Evolutionary conservation across 2,113 vertebrate species (phyloP).

Genomic region (Apistogramma diplotaenia): DNA sequence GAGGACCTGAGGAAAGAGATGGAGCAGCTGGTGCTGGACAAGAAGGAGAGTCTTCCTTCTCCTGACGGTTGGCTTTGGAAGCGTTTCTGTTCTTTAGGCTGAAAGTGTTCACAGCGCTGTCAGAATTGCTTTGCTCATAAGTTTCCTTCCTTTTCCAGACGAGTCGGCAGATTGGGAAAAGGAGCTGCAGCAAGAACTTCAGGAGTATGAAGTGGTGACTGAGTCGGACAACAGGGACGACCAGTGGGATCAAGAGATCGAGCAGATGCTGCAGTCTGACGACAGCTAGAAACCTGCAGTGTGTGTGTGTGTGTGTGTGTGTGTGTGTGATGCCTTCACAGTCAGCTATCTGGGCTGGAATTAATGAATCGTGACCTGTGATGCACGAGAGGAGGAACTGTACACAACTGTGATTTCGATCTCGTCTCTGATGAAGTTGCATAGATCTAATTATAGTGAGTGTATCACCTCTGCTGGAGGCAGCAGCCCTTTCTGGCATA

Average conservation of each 20-base stretch:
- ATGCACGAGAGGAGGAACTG: not conserved
- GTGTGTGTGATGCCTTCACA: not conserved
- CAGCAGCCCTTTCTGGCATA: not conserved
- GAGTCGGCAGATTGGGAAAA: slow-evolving; percentile 92
- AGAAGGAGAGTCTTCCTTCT: slow-evolving; percentile 77
- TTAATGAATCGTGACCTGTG: not conserved
- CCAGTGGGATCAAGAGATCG: slow-evolving; percentile 95
- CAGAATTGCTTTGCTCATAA: not conserved
- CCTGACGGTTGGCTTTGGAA: slow-evolving; percentile 79
- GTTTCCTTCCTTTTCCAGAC: slow-evolving; percentile 61
- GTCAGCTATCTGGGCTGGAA: not conserved
- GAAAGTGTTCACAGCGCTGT: accelerated
- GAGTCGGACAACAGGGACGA: slow-evolving; percentile 88
- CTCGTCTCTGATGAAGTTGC: slow-evolving; percentile 7
- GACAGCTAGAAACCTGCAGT: slow-evolving; percentile 69
- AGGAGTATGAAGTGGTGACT: slow-evolving; percentile 91
- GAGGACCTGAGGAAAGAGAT: slow-evolving; percentile 97
- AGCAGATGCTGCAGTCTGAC: slow-evolving; percentile 88
- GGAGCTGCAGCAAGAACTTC: slow-evolving; percentile 92
- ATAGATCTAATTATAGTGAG: slow-evolving; percentile 16
- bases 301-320: accelerated
- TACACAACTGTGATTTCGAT: not conserved
- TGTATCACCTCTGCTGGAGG: slow-evolving; percentile 5
- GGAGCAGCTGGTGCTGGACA: slow-evolving; percentile 94
- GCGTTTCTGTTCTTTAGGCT: not conserved